Evolutionary conservation across 2,888 invertebrate species (phyloP), one percentile per base, ranked within the genome.

Genomic region (Dendrolimus pini): DNA sequence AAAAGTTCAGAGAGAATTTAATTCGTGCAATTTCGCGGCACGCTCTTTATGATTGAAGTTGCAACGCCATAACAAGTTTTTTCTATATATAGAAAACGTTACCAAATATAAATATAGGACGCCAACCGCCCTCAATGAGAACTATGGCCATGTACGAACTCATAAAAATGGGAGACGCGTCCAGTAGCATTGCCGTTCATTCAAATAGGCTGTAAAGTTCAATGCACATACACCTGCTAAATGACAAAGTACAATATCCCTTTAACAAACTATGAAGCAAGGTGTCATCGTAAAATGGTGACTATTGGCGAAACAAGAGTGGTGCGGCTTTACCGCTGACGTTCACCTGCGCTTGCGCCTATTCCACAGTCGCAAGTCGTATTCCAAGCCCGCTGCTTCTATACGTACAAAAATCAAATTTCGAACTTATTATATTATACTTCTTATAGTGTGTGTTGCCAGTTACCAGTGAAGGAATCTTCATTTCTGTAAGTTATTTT

Each of bases 181-280:
- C 73, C 55, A 47, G 59, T 53, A 57, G 53, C 56, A 52, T 64
- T 64, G 65, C 60, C 62, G 70, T 65, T 69, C 77, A 77, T 79
- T 82, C 75, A 84, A 81, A 81, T 78, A 77, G 76, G 74, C 78
- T 75, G 78, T 78, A 83, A 88, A 87, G 89, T 89, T 89, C 89
- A 89, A 82, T 74, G 89, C 80, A 82, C 87, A 88, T 75, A 81
- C 70, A 68, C 78, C 85, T 75, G 77, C 76, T 67, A 71, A 80
- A 74, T 87, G 76, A 58, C 77, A 68, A 61, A 85, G 83, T 60
- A 66, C 62, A 64, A 74, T 70, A 64, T 68, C 68, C 68, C 66
- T 68, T 69, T 61, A 63, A 64, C 62, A 60, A 62, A 72, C 65
- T 67, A 68, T 72, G 69, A 64, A 59, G 66, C 68, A 72, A 72